These are phyloP conservation scores for Trichogramma evanescens DNA, from an alignment of 2,888 invertebrate species.

Conservation along the genomic window DNA sequence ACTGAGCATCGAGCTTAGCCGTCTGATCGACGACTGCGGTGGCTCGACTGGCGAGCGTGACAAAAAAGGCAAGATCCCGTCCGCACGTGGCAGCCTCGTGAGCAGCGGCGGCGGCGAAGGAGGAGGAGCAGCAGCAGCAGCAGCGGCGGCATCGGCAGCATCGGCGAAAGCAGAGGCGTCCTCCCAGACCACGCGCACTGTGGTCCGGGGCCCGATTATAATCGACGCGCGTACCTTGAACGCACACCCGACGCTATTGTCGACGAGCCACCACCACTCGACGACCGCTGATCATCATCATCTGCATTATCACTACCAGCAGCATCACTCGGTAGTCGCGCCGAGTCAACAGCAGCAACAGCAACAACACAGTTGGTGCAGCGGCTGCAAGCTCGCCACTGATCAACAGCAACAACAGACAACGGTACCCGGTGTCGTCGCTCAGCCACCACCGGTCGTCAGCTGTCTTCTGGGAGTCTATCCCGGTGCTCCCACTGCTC, in stretches of 20 bases:
- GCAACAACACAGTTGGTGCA: slow-evolving; percentile 35
- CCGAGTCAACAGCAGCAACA: slow-evolving; percentile 21
- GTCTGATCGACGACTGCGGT: no score
- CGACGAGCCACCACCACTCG: neutral
- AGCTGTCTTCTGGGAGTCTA: slow-evolving; percentile 46
- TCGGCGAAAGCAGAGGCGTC: no score
- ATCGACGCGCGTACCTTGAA: slow-evolving; percentile 21
- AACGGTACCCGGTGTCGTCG: slow-evolving; percentile 38
- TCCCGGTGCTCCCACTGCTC: slow-evolving; percentile 37
- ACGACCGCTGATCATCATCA: slow-evolving; percentile 9
- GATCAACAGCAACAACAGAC: slow-evolving; percentile 13
- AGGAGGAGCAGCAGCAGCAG: slow-evolving; percentile 20
- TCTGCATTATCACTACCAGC: slow-evolving; percentile 16
- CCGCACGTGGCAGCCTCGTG: slow-evolving; percentile 34
- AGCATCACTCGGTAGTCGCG: neutral
- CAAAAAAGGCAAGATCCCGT: slow-evolving; percentile 36
- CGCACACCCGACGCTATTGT: slow-evolving; percentile 14
- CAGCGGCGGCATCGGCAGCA: neutral
- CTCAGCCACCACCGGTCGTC: slow-evolving; percentile 37
- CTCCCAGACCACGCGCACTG: slow-evolving; percentile 15
- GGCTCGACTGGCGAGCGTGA: no score
- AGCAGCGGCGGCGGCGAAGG: slow-evolving; percentile 23
- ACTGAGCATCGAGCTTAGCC: no score
- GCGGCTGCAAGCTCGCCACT: slow-evolving; percentile 27
- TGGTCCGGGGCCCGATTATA: slow-evolving; percentile 31